Evolutionary conservation across 53 echinoderm and acorn worm genomes (phyloP).

Genomic region (Antedon mediterranea): DNA sequence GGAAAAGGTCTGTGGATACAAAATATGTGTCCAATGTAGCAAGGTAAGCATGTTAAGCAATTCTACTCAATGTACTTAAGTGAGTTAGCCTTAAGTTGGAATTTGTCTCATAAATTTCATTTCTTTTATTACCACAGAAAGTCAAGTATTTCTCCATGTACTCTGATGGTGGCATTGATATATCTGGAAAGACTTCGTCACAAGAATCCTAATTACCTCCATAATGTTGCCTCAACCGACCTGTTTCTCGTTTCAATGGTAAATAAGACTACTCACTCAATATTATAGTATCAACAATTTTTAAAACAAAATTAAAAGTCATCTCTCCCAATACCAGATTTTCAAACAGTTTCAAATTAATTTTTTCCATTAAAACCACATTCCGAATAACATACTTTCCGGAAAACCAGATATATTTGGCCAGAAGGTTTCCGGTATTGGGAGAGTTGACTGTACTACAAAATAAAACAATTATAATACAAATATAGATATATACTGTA

Average conservation of each 20-base stretch:
- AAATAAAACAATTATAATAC: too few relatives aligned
- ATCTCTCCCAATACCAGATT: too few relatives aligned
- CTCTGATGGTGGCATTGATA: conserved; percentile 72
- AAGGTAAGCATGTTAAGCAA: conserved; percentile 29
- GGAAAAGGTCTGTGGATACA: conserved; percentile 41
- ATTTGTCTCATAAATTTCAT: neutral
- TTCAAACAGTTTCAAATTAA: too few relatives aligned
- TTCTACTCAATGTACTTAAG: neutral
- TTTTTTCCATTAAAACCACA: too few relatives aligned
- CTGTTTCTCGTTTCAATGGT: conserved; percentile 91
- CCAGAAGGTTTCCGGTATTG: too few relatives aligned
- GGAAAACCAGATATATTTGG: too few relatives aligned
- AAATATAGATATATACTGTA: too few relatives aligned
- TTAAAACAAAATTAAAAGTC: too few relatives aligned
- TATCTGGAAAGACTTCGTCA: conserved; percentile 60
- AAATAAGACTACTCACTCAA: conserved; percentile 3
- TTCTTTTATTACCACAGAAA: conserved; percentile 26
- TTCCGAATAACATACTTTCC: too few relatives aligned
- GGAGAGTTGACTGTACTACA: too few relatives aligned
- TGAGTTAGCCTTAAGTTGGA: too few relatives aligned
- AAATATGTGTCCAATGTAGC: conserved; percentile 75
- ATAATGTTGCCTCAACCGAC: conserved; percentile 68
- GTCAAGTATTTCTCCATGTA: conserved; percentile 58
- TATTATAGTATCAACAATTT: too few relatives aligned
- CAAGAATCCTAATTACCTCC: conserved; percentile 53